These are phyloP conservation scores for Ernsta delagoae DNA, from an alignment of 2,888 invertebrate species.

Conservation along the genomic window DNA sequence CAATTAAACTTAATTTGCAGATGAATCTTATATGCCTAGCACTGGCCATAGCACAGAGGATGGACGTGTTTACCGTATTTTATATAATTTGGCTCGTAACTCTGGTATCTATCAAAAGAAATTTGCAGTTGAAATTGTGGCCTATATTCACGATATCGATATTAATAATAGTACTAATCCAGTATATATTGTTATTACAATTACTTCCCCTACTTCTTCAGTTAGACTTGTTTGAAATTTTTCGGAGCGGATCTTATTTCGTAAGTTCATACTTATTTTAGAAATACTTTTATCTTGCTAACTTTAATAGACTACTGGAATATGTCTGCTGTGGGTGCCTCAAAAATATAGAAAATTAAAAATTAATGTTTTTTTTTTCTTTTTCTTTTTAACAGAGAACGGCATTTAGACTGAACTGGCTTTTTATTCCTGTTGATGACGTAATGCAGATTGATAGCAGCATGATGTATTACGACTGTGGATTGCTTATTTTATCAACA, in stretches of 20 bases:
- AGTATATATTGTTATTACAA: background rate
- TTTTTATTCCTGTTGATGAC: background rate
- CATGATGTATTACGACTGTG: slow-evolving; percentile 8
- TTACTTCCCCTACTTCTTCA: background rate
- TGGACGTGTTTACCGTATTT: background rate
- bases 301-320: too few species aligned
- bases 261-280: background rate
- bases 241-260: background rate
- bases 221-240: background rate
- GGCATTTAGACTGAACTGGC: background rate
- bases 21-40: background rate
- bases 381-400: background rate
- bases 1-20: background rate
- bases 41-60: background rate
- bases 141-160: background rate
- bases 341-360: too few species aligned
- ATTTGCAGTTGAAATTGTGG: slow-evolving; percentile 1
- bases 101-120: background rate
- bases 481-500: background rate
- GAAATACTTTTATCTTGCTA: too few species aligned
- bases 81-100: background rate
- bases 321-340: too few species aligned
- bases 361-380: too few species aligned
- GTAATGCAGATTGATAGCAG: background rate
- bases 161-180: slow-evolving; percentile 4